Conservation (phyloP, 2,888 invertebrate genomes). For the Drosophila gaucha region DNA sequence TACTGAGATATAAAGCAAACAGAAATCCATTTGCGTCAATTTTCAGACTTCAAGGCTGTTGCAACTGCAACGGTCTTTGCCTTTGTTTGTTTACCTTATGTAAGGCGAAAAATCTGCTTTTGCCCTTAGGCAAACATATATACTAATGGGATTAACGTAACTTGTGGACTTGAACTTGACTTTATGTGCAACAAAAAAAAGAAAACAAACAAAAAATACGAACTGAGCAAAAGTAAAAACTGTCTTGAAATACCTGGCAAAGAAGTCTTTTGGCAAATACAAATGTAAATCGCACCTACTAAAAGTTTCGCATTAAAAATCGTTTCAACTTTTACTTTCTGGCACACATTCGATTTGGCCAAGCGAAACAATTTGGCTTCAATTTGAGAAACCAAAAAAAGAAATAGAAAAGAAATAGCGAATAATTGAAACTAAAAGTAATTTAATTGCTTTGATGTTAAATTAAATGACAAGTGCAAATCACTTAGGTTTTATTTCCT, state of each 20-base stretch:
- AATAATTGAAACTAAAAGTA: slow-evolving; percentile 31
- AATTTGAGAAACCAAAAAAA: slow-evolving; percentile 7
- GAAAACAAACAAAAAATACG: background rate
- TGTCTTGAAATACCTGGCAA: slow-evolving; percentile 75
- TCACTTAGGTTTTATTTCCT: slow-evolving; percentile 5
- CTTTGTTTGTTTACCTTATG: slow-evolving; percentile 66
- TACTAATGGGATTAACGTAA: slow-evolving; percentile 15
- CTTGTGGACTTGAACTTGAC: slow-evolving; percentile 75
- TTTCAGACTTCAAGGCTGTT: slow-evolving; percentile 37
- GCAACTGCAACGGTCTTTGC: slow-evolving; percentile 63
- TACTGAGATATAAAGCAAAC: background rate
- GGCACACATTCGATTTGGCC: slow-evolving; percentile 53
- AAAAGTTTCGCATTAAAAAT: slow-evolving; percentile 30
- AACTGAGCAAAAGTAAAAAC: slow-evolving; percentile 15
- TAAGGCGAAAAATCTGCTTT: slow-evolving; percentile 33
- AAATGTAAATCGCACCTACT: slow-evolving; percentile 44
- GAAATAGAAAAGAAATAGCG: background rate
- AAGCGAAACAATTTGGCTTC: slow-evolving; percentile 27
- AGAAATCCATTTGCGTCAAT: slow-evolving; percentile 23
- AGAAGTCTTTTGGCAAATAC: slow-evolving; percentile 64
- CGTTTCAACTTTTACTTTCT: slow-evolving; percentile 71
- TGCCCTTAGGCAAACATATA: slow-evolving; percentile 56
- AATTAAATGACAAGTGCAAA: slow-evolving; percentile 20
- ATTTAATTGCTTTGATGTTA: slow-evolving; percentile 50
- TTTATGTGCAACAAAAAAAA: slow-evolving; percentile 19